Conservation (phyloP, 2,888 invertebrate genomes). For the Pardosa pseudoannulata region DNA sequence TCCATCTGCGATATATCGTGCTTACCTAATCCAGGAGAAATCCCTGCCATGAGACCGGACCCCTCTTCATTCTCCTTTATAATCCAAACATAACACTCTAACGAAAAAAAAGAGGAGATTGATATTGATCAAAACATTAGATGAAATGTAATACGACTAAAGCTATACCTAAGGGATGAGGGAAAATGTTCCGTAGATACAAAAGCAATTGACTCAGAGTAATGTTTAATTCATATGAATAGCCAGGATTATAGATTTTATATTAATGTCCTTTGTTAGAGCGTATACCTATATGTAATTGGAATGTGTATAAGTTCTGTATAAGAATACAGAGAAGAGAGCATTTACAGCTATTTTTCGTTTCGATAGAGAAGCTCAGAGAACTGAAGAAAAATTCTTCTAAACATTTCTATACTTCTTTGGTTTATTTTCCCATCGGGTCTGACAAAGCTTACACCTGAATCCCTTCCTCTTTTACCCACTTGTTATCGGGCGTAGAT, state of each 20-base stretch:
- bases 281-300: too few relatives aligned
- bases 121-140: conserved; percentile 52
- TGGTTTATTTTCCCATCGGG: too few relatives aligned
- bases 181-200: not conserved
- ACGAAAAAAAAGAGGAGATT: conserved; percentile 38
- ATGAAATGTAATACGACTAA: not conserved
- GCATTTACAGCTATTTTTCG: too few relatives aligned
- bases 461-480: too few relatives aligned
- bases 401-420: too few relatives aligned
- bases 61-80: not conserved
- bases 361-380: too few relatives aligned
- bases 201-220: not conserved
- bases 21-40: conserved; percentile 48
- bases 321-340: too few relatives aligned
- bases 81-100: conserved; percentile 31
- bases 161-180: not conserved
- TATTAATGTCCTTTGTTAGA: not conserved
- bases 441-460: too few relatives aligned
- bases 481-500: too few relatives aligned
- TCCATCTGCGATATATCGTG: conserved; percentile 65
- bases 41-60: conserved; percentile 34
- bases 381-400: too few relatives aligned
- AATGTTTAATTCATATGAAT: conserved; percentile 1
- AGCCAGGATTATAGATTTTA: not conserved
- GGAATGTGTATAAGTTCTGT: too few relatives aligned